Evolutionary conservation across 2,888 invertebrate species (phyloP).

Genomic region (Zygaena filipendulae): DNA sequence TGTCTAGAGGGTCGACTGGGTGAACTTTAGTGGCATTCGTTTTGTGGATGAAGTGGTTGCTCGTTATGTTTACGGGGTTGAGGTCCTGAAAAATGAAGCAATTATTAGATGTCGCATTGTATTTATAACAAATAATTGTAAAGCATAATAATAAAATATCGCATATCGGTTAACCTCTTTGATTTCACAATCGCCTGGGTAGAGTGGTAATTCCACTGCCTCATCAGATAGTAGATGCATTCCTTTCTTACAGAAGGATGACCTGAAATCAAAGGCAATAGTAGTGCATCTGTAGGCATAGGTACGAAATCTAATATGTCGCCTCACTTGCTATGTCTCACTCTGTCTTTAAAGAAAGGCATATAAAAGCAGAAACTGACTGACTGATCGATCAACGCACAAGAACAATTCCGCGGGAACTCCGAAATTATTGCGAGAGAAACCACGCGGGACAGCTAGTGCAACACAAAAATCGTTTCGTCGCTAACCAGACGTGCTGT

Average conservation of each 20-base stretch:
- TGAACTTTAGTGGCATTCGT: conserved; percentile 34
- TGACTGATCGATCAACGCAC: no score
- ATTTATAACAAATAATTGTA: conserved; percentile 1
- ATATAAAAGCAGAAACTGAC: no score
- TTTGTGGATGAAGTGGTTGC: conserved; percentile 20
- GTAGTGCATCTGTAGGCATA: no score
- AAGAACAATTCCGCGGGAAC: no score
- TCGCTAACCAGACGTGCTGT: no score
- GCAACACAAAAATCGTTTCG: no score
- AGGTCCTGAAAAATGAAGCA: conserved; percentile 27
- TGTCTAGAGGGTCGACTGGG: conserved; percentile 40
- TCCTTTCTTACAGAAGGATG: conserved; percentile 83
- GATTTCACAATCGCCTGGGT: conserved; percentile 81
- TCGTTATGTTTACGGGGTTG: conserved; percentile 27
- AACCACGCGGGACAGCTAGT: no score
- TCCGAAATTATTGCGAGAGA: no score
- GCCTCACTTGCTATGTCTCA: no score
- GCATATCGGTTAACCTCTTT: conserved; percentile 53
- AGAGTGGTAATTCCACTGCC: conserved; percentile 77
- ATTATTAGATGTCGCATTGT: neutral
- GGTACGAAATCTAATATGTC: no score
- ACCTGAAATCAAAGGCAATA: conserved; percentile 62
- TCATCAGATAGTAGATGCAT: conserved; percentile 79
- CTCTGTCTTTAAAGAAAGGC: no score
- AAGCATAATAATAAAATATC: no score